A percentile compares a stretch with the other conserved stretches of the same genome.
Conservation (phyloP, 2,113 vertebrate genomes). For the Hypomesus transpacificus region DNA sequence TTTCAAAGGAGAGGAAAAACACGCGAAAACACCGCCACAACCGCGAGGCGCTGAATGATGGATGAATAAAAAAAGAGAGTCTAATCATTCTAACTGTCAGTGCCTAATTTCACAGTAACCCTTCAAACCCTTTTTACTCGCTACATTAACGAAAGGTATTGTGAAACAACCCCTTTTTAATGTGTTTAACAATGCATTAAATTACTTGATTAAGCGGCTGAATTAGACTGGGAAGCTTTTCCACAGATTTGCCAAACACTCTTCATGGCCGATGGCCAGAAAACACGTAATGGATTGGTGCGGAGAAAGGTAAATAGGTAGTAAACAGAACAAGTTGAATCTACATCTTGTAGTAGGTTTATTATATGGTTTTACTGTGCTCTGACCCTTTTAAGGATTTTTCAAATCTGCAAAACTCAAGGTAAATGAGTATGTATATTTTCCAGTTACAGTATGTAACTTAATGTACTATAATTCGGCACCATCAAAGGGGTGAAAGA, state of each 20-base stretch:
- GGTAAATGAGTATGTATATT: neutral
- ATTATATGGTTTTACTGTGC: neutral
- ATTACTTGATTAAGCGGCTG: conserved; percentile 60
- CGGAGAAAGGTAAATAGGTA: no score
- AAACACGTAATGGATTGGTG: neutral
- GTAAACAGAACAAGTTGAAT: neutral
- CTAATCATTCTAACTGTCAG: conserved; percentile 63
- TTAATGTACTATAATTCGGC: neutral
- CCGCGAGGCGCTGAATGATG: conserved; percentile 9
- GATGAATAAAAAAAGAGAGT: conserved; percentile 4
- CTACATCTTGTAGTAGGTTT: neutral
- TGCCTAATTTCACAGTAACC: conserved; percentile 59
- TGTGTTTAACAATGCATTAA: conserved; percentile 68
- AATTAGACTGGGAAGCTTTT: conserved; percentile 50
- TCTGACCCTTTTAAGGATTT: neutral
- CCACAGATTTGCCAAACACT: conserved; percentile 27
- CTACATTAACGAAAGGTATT: conserved; percentile 59
- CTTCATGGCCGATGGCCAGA: neutral
- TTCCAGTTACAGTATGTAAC: conserved; percentile 7
- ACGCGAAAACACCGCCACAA: conserved; percentile 2
- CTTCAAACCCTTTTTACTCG: conserved; percentile 47
- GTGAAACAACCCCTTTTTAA: conserved; percentile 55
- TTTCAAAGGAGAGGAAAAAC: conserved; percentile 4
- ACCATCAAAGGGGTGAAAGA: conserved; percentile 27
- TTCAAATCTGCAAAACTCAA: neutral